phyloP scores from a whole-genome alignment of 2,888 invertebrate genomes.

The Drosophila niveifrons region DNA sequence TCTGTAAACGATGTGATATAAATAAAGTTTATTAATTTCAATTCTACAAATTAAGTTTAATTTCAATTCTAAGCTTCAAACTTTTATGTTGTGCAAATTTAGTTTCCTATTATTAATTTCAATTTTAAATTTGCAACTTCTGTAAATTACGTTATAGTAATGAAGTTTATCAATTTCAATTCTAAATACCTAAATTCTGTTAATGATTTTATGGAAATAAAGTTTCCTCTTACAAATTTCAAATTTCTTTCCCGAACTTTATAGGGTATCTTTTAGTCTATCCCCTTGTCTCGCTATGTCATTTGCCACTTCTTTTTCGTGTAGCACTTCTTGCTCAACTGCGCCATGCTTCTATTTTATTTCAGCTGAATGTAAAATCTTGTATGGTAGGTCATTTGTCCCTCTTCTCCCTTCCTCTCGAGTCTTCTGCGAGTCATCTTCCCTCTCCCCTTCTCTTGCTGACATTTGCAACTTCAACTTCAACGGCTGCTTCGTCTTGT shows the following conservation, averaged over 20 bases:
- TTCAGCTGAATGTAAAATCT: slow-evolving; percentile 56
- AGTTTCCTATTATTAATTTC: too few species aligned
- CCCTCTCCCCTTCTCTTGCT: not conserved
- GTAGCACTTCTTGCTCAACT: slow-evolving; percentile 37
- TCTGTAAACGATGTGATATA: too few species aligned
- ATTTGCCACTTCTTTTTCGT: slow-evolving; percentile 10
- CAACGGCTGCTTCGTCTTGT: slow-evolving; percentile 35
- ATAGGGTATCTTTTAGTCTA: slow-evolving; percentile 17
- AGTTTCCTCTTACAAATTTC: not conserved
- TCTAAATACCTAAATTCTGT: too few species aligned
- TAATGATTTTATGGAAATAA: too few species aligned
- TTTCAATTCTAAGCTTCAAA: too few species aligned
- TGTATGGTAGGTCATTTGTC: slow-evolving; percentile 59
- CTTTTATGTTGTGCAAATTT: too few species aligned
- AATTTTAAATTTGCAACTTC: too few species aligned
- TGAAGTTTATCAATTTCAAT: too few species aligned
- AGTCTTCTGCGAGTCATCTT: not conserved
- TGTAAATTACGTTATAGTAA: too few species aligned
- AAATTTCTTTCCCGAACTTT: not conserved
- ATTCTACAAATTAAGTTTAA: too few species aligned
- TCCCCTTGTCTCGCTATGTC: not conserved
- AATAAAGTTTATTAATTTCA: too few species aligned
- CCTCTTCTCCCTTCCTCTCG: not conserved
- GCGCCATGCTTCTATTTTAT: slow-evolving; percentile 45
- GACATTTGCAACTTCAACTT: slow-evolving; percentile 2